Base-by-base conservation (phyloP, 1,140 invertebrate species). In the Macrobrachium nipponense region DNA sequence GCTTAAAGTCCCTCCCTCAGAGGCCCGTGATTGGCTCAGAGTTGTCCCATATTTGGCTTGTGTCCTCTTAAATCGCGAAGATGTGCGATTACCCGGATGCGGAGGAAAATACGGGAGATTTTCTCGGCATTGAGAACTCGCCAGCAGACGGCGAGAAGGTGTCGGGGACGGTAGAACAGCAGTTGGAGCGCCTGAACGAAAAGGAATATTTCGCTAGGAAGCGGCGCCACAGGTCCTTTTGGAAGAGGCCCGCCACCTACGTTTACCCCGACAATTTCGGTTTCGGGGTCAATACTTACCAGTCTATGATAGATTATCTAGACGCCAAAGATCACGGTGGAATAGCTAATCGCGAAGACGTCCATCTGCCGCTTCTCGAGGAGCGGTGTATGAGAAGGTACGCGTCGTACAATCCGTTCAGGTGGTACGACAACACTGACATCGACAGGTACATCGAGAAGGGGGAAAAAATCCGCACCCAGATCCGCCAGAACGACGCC, bases 221-320 rank as follows among this genome's bases (percentile, higher is more conserved):
- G 86, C 89, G 85, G 87, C 89, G 87, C 58, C 86, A 60, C 15
- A 80, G 88, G 10, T 82, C 76, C 70, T 88, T 80, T 59, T 89
- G 88, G 88, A 89, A 82, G 23, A 83, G 93, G 89, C 94, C 94
- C 2, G 92, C 93, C n/a, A 94, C 94, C 2, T 91, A 92, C 36
- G 93, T 95, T 43, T 96, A 96, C 90, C 94, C 95, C 87, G 93
- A 94, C 90, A 96, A 96, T 91, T 96, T 96, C 91, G 94, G 94
- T 60, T 95, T 94, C 88, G 95, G 94, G 8, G 95, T 96, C 77
- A 95, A 96, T 90, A 95, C 93, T 90, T 96, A 96, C 91, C 95
- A 96, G 90, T 95, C 95, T 15, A 95, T 96, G 95, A 94, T 96
- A 85, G 95, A 96, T 90, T 96, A 96, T 89, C 93, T 96, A 81